Evolutionary conservation across 1,140 invertebrate genomes (phyloP), one percentile per base, ranked within the genome.

Genomic region (Pogonognathellus flavescens): DNA sequence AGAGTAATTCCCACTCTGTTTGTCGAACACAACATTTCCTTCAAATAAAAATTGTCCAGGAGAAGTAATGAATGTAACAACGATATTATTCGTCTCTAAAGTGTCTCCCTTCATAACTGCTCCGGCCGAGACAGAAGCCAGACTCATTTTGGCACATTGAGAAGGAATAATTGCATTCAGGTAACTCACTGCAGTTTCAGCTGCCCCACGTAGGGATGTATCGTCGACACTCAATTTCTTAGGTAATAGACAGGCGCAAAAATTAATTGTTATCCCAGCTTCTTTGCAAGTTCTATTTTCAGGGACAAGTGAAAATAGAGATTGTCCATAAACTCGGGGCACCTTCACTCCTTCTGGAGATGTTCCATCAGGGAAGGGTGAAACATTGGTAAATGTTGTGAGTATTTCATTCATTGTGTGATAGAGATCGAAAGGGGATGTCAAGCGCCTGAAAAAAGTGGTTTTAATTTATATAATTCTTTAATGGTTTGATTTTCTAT

Each of bases 251-350:
- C 93, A 93, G 0, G 91, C 89, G 86, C 93, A 93, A 89, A 91
- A 93, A 76, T 91, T 90, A 31, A 90, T 89, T 0, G 91, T 89
- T 31, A 93, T 91, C 10, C 91, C 91, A n/a, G 91, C 91, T 22
- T 90, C 87, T 49, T 80, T 55, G 88, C 93, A 93, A 11, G 91
- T 91, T 20, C 92, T 86, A 25, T 90, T 89, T 8, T 20, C 76
- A 22, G 84, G 70, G 11, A 89, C 60, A 25, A 31, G 6, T 52
- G 81, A 22, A 76, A 89, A 87, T 53, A 89, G 41, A 0, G 76
- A 82, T 18, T 60, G 59, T 2, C 87, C 87, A 83, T 80, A 85
- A 14, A 41, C n/a, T 50, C 85, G 22, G 22, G 20, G 55, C 16
- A 84, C 11, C 14, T n/a, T 62, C 9, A 1, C n/a, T 6, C 25